These are phyloP conservation scores for Sphaerophoria rueppellii DNA, from an alignment of 2,888 invertebrate species.

Conservation along the genomic window DNA sequence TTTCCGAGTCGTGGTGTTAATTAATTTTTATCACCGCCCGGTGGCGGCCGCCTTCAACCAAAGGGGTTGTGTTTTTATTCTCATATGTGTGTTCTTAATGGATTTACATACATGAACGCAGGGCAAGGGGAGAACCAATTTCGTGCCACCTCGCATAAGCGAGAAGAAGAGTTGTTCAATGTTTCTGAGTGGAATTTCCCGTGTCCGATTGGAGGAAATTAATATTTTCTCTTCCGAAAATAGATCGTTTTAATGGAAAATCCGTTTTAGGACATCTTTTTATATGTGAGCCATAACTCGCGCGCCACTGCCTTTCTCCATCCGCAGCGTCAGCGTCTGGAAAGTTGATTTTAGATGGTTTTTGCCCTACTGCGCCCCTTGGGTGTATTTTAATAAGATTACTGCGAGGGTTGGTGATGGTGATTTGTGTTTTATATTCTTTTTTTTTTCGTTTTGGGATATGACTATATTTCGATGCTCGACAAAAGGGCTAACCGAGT, in stretches of 20 bases:
- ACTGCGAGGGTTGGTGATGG: constrained; percentile 1
- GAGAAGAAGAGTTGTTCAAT: constrained; percentile 30
- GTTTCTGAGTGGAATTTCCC: constrained; percentile 64
- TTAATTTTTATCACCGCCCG: constrained; percentile 69
- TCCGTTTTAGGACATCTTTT: constrained; percentile 46
- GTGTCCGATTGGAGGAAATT: constrained; percentile 62
- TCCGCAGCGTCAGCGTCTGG: background rate
- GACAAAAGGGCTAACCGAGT: background rate
- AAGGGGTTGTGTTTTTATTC: constrained; percentile 52
- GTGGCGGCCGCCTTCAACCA: background rate
- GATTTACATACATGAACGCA: constrained; percentile 59
- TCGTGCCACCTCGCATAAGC: constrained; percentile 68
- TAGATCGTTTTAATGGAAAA: constrained; percentile 68
- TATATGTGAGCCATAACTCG: background rate
- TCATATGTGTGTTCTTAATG: constrained; percentile 48
- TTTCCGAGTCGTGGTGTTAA: constrained; percentile 51
- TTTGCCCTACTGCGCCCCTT: constrained; percentile 35
- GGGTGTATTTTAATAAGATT: constrained; percentile 38
- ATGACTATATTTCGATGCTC: constrained; percentile 6
- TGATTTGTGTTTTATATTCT: constrained; percentile 13
- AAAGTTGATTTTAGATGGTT: constrained; percentile 10
- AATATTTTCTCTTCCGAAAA: constrained; percentile 49
- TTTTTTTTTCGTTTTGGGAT: background rate
- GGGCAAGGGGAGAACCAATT: constrained; percentile 47
- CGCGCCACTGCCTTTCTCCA: background rate